Conservation (phyloP, 2,888 invertebrate species). For the Atethmia centrago region DNA sequence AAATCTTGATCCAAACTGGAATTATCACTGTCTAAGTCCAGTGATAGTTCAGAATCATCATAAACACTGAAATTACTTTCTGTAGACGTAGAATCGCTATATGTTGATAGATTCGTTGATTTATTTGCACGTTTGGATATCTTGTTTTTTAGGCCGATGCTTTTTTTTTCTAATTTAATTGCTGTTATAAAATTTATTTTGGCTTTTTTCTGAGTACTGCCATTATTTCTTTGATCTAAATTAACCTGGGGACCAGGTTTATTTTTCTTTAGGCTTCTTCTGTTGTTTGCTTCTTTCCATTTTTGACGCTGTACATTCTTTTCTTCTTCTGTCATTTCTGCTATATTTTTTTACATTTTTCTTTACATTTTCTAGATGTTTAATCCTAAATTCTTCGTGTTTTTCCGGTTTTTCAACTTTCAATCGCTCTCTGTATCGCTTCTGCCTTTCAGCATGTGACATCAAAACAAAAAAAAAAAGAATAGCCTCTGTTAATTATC, state of each 20-base stretch:
- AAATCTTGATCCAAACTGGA: too few relatives aligned
- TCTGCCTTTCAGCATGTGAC: constrained; percentile 7
- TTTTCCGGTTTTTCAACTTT: constrained; percentile 11
- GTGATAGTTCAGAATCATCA: neutral
- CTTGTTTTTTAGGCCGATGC: constrained; percentile 9
- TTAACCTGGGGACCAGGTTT: neutral
- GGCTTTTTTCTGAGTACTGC: neutral
- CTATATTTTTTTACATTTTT: constrained; percentile 11
- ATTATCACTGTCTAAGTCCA: too few relatives aligned
- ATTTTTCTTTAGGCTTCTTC: neutral
- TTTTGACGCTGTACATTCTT: constrained; percentile 7
- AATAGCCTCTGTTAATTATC: too few relatives aligned
- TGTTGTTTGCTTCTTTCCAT: constrained; percentile 6
- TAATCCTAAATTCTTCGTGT: constrained; percentile 1
- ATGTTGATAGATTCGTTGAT: neutral
- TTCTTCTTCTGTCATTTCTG: constrained; percentile 13
- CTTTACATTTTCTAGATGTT: constrained; percentile 9
- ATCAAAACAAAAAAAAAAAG: neutral
- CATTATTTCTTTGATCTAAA: constrained; percentile 1
- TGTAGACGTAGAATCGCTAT: neutral
- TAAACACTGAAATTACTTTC: neutral
- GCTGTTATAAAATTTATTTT: constrained; percentile 3
- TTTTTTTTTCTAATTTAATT: constrained; percentile 7
- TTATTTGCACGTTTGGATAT: constrained; percentile 7
- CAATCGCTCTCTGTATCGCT: constrained; percentile 9